These are phyloP conservation scores for Lichenostomus cassidix DNA, from an alignment of 2,113 vertebrate species.

Conservation along the genomic window DNA sequence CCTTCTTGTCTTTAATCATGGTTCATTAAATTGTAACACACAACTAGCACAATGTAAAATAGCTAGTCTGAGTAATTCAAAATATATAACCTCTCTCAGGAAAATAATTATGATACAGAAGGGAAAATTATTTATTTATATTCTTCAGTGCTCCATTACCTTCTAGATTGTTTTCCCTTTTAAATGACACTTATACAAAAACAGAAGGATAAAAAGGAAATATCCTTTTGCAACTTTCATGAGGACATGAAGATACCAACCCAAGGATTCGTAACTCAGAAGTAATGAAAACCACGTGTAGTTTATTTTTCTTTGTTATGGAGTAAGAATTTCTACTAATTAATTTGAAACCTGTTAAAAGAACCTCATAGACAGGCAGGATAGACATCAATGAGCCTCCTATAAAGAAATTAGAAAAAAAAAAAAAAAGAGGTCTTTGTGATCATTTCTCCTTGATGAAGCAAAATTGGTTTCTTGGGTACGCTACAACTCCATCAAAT, in stretches of 20 bases:
- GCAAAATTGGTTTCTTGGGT: not conserved
- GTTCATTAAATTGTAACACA: constrained; percentile 53
- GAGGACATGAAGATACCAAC: not conserved
- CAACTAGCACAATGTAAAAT: constrained; percentile 52
- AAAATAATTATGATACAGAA: constrained; percentile 26
- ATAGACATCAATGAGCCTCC: not conserved
- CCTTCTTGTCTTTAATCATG: constrained; percentile 28
- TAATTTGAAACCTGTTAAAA: not conserved
- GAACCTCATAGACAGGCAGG: not conserved
- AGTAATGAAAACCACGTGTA: not conserved
- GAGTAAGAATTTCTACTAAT: not conserved
- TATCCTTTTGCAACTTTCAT: not conserved
- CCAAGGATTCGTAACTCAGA: not conserved
- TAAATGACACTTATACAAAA: not conserved
- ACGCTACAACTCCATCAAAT: not conserved
- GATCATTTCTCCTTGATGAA: not conserved
- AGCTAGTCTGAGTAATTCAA: constrained; percentile 62
- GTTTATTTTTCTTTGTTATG: not conserved
- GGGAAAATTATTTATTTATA: constrained; percentile 26
- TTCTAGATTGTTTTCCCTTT: constrained; percentile 27
- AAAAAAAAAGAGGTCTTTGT: not conserved
- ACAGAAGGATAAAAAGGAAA: constrained; percentile 1
- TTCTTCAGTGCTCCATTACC: not conserved
- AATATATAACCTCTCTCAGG: constrained; percentile 24
- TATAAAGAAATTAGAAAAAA: not conserved